phyloP scores from a whole-genome alignment of 1,140 invertebrate species.

The Ips nitidus region DNA sequence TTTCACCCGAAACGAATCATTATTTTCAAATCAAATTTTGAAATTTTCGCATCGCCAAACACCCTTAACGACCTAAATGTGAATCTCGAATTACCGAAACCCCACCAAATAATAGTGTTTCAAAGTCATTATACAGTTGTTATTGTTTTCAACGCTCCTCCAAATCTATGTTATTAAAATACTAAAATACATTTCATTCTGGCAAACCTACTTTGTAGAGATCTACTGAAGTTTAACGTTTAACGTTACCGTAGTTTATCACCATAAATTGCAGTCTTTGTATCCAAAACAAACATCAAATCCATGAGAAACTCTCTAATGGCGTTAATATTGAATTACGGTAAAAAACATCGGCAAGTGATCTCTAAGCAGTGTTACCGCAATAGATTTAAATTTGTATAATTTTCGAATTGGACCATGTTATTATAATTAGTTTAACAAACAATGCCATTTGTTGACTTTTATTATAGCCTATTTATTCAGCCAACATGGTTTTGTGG shows the following conservation, averaged over 20 bases:
- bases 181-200: constrained; percentile 33
- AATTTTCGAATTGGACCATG: constrained; percentile 25
- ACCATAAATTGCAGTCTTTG: no score
- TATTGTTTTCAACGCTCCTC: constrained; percentile 31
- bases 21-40: constrained; percentile 35
- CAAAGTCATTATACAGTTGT: constrained; percentile 33
- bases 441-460: constrained; percentile 28
- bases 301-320: no score
- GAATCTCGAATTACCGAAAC: constrained; percentile 30
- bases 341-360: neutral
- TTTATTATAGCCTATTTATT: constrained; percentile 19
- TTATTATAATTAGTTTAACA: constrained; percentile 26
- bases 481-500: constrained; percentile 4
- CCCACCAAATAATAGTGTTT: constrained; percentile 33
- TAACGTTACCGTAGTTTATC: neutral
- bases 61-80: constrained; percentile 32
- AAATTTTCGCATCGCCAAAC: constrained; percentile 25
- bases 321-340: no score
- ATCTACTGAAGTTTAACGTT: neutral
- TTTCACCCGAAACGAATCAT: constrained; percentile 18
- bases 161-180: constrained; percentile 30
- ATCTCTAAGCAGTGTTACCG: constrained; percentile 5
- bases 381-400: constrained; percentile 28
- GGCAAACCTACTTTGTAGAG: constrained; percentile 7
- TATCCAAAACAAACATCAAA: no score